These are phyloP conservation scores for Eubucco bourcierii DNA, from an alignment of 2,113 vertebrate species.

Conservation along the genomic window DNA sequence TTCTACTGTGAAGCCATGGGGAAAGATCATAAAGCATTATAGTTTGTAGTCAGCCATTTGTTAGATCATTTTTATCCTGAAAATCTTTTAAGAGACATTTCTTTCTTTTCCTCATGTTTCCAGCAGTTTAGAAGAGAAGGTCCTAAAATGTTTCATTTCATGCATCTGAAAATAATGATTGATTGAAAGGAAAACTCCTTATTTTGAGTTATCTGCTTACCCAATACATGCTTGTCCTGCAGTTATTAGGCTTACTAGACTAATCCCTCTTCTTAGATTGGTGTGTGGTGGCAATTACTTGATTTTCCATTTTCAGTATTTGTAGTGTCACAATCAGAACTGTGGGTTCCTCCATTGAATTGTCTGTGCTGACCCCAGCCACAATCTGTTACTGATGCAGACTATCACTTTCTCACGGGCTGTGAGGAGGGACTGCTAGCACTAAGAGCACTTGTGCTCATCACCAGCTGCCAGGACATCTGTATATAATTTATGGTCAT, in stretches of 20 bases:
- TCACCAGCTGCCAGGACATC: not conserved
- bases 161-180: not conserved
- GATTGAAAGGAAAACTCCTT: not conserved
- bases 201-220: not conserved
- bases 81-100: not conserved
- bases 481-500: not conserved
- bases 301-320: not conserved
- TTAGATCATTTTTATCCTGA: not conserved
- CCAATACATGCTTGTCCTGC: not conserved
- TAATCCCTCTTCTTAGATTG: not conserved
- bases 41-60: not conserved
- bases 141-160: not conserved
- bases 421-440: not conserved
- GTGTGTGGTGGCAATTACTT: rapidly evolving
- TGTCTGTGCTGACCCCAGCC: not conserved
- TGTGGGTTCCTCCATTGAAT: not conserved
- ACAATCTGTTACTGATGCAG: rapidly evolving
- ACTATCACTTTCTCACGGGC: not conserved
- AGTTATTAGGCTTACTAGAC: not conserved
- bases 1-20: not conserved
- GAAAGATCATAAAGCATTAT: not conserved
- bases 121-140: not conserved
- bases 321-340: not conserved
- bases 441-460: not conserved
- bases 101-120: not conserved